Evolutionary conservation across 2,797 vertebrate genomes (phyloP), one percentile per base, ranked within the genome.

Genomic region (Pseudotriccus pelzelni): DNA sequence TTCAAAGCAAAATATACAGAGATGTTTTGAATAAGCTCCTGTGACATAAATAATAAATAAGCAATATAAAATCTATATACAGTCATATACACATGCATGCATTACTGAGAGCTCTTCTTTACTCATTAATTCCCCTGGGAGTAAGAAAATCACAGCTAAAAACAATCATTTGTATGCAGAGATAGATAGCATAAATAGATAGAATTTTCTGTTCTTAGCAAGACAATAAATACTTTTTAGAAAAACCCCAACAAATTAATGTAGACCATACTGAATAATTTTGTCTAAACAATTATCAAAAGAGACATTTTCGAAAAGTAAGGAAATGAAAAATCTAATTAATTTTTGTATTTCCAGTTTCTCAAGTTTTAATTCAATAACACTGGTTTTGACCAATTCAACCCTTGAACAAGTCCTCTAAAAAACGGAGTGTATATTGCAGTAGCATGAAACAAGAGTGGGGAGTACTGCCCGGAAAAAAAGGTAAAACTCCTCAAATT

Each of bases 71-170:
- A 52, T 70, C 46, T 62, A 22, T 81, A 59, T 44, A 47, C n/a
- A 69, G 83, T 52, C 47, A 23, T 25, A 74, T 7, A 74, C n/a
- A 83, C 55, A 73, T 30, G 59, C 46, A 62, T n/a, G 28, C 50
- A 39, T 95, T 90, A 84, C 7, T 32, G 92, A 92, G 49, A 79
- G 22, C 80, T 88, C 44, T 76, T 84, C 52, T 95, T 95, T 72
- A 68, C 46, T 64, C 70, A 46, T 64, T 80, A 76, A 82, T 70
- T 94, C 83, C 44, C 25, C 50, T 1, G 1, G 30, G 67, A 94
- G 41, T 67, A 77, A 76, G 55, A 84, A 93, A 87, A 94, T 79
- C 67, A 79, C 52, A 82, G 49, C 63, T 74, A 70, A 81, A 95
- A 91, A 39, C 62, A 90, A 63, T 79, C 4, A 7, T 83, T 94